Base-by-base conservation (phyloP, 2,113 vertebrate genomes). In the Clarias gariepinus region DNA sequence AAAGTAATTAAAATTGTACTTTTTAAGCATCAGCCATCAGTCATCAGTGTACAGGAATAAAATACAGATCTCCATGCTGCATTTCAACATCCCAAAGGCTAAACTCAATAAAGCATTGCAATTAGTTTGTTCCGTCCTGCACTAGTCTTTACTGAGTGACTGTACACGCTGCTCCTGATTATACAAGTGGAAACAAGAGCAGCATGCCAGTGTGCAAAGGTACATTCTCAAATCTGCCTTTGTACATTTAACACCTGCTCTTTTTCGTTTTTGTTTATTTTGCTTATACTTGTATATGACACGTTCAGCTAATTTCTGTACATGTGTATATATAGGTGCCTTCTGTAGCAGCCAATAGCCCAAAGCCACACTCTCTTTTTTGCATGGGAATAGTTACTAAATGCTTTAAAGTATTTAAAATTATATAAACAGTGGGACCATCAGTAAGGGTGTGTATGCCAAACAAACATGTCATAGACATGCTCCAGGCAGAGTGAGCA, bases 401-500 rank as follows among this genome's bases (percentile, higher is more conserved):
- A 94, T 92, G 89, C 92, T 92, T 89, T 85, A 92, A 92, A 93
- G 91, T 93, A 90, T 93, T 95, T 90, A 92, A 95, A 94, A 93
- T 93, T 95, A 93, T 92, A 95, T 94, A 92, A 93, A 94, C 92
- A 93, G 91, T 91, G 91, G 92, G 93, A 92, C 89, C 90, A 93
- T 91, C 92, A 92, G 92, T 91, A 93, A 93, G 92, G 92, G 92
- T 92, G 91, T 91, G 92, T 23, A 66, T 74, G 90, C 92, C 93
- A 93, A 92, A 92, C 93, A 93, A 94, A 95, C 93, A 94, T 93
- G 7, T 77, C 16, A 77, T 52, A 7, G 74, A 55, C 47, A 53
- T 52, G 73, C 3, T 16, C 47, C 91, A 90, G 92, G 91, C 93
- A 94, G 94, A 95, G 93, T 91, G 93, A 94, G 91, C 90, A 92